Evolutionary conservation across 2,888 invertebrate species (phyloP).

Genomic region (Tiphia femorata): DNA sequence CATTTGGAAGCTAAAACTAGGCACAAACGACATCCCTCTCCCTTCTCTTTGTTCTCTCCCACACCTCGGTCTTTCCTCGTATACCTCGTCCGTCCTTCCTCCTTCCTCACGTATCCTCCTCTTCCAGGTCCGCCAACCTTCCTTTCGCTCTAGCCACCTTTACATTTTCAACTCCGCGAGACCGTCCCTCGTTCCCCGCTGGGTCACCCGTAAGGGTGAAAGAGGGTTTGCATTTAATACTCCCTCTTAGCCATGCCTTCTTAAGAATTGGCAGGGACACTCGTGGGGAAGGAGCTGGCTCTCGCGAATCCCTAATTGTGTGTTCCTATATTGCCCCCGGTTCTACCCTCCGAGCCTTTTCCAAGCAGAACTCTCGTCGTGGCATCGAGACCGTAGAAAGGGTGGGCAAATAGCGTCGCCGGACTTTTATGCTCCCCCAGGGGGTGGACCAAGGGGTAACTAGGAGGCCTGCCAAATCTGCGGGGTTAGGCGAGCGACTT

Average conservation of each 20-base stretch:
- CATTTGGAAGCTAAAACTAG: slow-evolving; percentile 54
- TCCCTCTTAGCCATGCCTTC: slow-evolving; percentile 36
- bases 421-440: slow-evolving; percentile 31
- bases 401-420: slow-evolving; percentile 10
- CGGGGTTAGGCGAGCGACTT: slow-evolving; percentile 35
- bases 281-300: too few relatives aligned
- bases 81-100: not conserved
- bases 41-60: slow-evolving; percentile 4
- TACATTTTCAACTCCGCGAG: not conserved
- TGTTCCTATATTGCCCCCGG: slow-evolving; percentile 25
- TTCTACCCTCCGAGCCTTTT: too few relatives aligned
- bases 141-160: not conserved
- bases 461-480: slow-evolving; percentile 47
- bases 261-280: slow-evolving; percentile 60
- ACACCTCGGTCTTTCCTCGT: not conserved
- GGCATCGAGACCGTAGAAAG: too few relatives aligned
- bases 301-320: slow-evolving; percentile 39
- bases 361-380: not conserved
- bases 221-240: slow-evolving; percentile 53
- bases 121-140: slow-evolving; percentile 1
- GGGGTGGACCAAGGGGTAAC: slow-evolving; percentile 25
- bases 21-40: slow-evolving; percentile 5
- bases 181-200: not conserved
- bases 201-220: not conserved
- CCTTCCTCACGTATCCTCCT: not conserved